Evolutionary conservation across 1,140 invertebrate genomes (phyloP), one percentile per base, ranked within the genome.

Genomic region (Brachystomella parvula): DNA sequence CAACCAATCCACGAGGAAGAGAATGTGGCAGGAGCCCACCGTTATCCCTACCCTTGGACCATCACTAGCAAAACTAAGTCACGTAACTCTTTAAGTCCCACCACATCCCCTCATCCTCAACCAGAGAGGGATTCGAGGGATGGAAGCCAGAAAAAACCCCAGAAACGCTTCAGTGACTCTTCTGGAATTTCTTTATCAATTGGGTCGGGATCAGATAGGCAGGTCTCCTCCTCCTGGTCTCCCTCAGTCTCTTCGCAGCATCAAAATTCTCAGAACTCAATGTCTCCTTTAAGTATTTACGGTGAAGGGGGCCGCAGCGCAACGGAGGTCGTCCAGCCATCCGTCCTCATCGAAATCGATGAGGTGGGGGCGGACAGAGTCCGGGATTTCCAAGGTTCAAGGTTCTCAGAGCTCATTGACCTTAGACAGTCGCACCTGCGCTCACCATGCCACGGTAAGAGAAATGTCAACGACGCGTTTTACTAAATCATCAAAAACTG

Each of bases 331-430:
- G n/a, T n/a, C n/a, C n/a, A 9, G n/a, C 39, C 39, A 12, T n/a
- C 39, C 9, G 49, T 53, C 49, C 49, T 53, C 49, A 53, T 53
- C 21, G 49, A 53, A 53, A 53, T 53, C 24, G 49, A 53, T 15
- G 49, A 53, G n/a, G 39, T 12, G 9, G 39, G n/a, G 39, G n/a
- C n/a, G 39, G n/a, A 12, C 39, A 9, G 39, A 44, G n/a, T 9
- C n/a, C 9, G 39, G 39, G n/a, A n/a, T 44, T 44, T 44, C 39
- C 39, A 12, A 44, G 39, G n/a, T 44, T n/a, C 9, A 44, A 44
- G 9, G 39, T 44, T n/a, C n/a, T n/a, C n/a, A n/a, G n/a, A n/a
- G n/a, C n/a, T n/a, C n/a, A n/a, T n/a, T n/a, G n/a, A n/a, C n/a
- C n/a, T n/a, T n/a, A n/a, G n/a, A n/a, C n/a, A n/a, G n/a, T n/a